Evolutionary conservation across 2,113 vertebrate genomes (phyloP), one percentile per base, ranked within the genome.

Genomic region (Pseudolaguvia tuberculata): DNA sequence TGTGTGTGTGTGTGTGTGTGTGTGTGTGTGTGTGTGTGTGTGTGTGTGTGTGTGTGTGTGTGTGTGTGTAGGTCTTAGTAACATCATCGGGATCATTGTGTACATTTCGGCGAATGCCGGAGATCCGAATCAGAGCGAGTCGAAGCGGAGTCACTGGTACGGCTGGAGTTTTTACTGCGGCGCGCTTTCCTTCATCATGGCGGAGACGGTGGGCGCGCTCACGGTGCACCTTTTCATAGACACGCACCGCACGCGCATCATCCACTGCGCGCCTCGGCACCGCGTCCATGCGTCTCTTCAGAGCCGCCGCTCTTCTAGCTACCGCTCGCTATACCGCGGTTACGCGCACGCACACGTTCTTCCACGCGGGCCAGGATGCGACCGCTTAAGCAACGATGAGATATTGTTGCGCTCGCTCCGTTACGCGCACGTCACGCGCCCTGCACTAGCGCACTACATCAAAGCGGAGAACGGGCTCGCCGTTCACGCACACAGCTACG

Each of bases 151-250:
- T 86, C 97, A 99, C 88, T 94, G 96, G 10, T 98, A 99, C 0
- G 97, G 97, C 84, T 99, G 97, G 97, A 98, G 96, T 72, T 99
- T 99, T 85, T 98, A 99, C 79, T 99, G 98, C 0, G 97, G 97
- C 1, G 96, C 97, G 0, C 89, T 98, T 76, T 99, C 97, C 18
- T 99, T 99, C 85, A 94, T 99, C 85, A 93, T 98, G 50, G 95
- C 97, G 0, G 97, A 99, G 89, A 96, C 96, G 80, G 96, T 97
- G 68, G 97, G 97, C 0, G 97, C 98, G 56, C 90, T 98, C 1
- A 94, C 97, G 0, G 96, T 99, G 80, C 96, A 98, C 83, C 95
- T 98, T 83, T 99, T 98, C 80, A 99, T 99, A 7, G 96, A 98
- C 80, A 94, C 93, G 71, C 96, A 98, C 87, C 87, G 95, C 25